Evolutionary conservation across 2,113 vertebrate species (phyloP).

Genomic region (Pteropus alecto): DNA sequence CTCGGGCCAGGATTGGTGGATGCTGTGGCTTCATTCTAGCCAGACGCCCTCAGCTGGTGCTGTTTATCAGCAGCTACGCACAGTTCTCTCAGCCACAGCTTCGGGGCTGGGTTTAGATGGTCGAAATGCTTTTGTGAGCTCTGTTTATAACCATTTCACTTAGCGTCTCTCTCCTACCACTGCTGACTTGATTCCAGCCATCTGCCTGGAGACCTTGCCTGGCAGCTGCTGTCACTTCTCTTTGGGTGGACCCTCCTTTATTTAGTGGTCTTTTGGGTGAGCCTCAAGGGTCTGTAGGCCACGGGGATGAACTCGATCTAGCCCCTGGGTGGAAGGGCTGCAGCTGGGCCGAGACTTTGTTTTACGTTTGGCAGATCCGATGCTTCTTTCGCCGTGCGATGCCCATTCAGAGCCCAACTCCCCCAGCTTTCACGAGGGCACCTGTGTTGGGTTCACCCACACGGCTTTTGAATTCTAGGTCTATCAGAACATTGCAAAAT

Average conservation of each 20-base stretch:
- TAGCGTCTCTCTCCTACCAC: not conserved
- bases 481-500: not conserved
- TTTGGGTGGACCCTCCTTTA: not conserved
- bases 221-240: not conserved
- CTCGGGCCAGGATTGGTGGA: not conserved
- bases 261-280: not conserved
- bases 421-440: not conserved
- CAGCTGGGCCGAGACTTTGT: not conserved
- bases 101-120: not conserved
- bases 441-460: not conserved
- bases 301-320: not conserved
- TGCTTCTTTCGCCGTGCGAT: not conserved
- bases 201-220: not conserved
- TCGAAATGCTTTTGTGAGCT: not conserved
- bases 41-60: fast-evolving
- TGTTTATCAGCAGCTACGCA: not conserved
- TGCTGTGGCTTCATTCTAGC: not conserved
- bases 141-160: not conserved
- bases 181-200: not conserved
- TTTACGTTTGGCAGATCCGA: not conserved
- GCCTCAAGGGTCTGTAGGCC: not conserved
- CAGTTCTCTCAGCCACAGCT: not conserved
- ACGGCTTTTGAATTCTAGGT: not conserved
- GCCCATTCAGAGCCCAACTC: not conserved
- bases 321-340: not conserved